Evolutionary conservation across 1,140 invertebrate species (phyloP).

Genomic region (Bombyx mandarina): DNA sequence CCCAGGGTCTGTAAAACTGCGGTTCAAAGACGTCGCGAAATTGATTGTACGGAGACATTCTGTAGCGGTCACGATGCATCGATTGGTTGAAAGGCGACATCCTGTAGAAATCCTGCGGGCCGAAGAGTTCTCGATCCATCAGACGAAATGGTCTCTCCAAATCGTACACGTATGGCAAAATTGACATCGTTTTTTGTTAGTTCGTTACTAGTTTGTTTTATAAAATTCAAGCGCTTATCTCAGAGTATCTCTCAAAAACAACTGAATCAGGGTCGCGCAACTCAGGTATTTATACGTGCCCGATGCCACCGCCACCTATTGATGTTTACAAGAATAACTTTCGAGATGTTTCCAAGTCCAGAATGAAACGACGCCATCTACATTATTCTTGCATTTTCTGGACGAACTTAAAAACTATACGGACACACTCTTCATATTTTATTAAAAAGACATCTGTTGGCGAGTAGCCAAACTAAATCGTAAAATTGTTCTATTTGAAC

Average conservation of each 20-base stretch:
- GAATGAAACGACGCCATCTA: too few species aligned
- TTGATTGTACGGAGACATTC: too few species aligned
- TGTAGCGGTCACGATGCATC: conserved; percentile 17
- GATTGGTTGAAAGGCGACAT: conserved; percentile 26
- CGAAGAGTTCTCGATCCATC: conserved; percentile 32
- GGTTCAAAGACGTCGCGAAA: too few species aligned
- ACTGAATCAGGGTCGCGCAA: conserved; percentile 10
- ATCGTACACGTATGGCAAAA: conserved; percentile 42
- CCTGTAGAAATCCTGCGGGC: conserved; percentile 21
- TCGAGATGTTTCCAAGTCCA: neutral
- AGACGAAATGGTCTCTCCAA: conserved; percentile 31
- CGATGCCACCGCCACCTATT: conserved; percentile 36
- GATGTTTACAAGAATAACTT: conserved; percentile 10
- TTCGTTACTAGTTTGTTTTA: conserved; percentile 12
- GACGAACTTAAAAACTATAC: neutral
- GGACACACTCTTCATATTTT: too few species aligned
- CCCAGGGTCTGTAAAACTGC: conserved; percentile 19
- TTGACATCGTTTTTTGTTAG: conserved; percentile 27
- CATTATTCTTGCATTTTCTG: neutral
- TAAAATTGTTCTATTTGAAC: too few species aligned
- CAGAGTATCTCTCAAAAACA: conserved; percentile 13
- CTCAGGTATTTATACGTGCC: conserved; percentile 35
- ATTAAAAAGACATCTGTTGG: conserved; percentile 27
- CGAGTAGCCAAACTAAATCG: conserved; percentile 20
- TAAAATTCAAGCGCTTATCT: conserved; percentile 5